A percentile compares a stretch with the other conserved stretches of the same genome.
Evolutionary conservation across 2,888 invertebrate species (phyloP).

Genomic region (Drosophila siamana): DNA sequence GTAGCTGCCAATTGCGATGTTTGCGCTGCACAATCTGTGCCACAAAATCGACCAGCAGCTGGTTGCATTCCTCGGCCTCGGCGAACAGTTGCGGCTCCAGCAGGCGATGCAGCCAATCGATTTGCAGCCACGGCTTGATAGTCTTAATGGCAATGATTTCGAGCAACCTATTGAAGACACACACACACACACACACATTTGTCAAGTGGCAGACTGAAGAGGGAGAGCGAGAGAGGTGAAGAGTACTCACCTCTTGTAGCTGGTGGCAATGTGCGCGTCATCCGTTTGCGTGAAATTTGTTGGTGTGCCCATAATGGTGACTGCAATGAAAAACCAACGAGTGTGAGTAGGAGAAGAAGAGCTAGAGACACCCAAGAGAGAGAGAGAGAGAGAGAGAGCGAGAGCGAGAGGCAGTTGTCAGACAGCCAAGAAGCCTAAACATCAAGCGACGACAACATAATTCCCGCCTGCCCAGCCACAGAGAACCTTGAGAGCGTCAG

Average conservation of each 20-base stretch:
- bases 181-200: conserved; percentile 9
- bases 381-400: not conserved
- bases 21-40: conserved; percentile 80
- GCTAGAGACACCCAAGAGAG: too few relatives aligned
- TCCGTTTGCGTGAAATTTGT: conserved; percentile 81
- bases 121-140: conserved; percentile 84
- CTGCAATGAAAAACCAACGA: conserved; percentile 47
- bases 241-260: conserved; percentile 78
- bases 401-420: not conserved
- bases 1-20: conserved; percentile 78
- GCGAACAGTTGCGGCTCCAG: conserved; percentile 75
- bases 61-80: conserved; percentile 69
- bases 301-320: conserved; percentile 83
- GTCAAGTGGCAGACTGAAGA: conserved; percentile 7
- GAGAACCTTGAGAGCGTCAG: too few relatives aligned
- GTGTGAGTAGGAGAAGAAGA: too few relatives aligned
- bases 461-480: conserved; percentile 7
- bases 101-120: conserved; percentile 81
- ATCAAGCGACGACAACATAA: conserved; percentile 27
- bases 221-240: not conserved
- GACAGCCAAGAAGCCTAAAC: conserved; percentile 4
- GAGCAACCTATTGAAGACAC: conserved; percentile 61
- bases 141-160: conserved; percentile 82
- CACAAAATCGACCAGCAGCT: conserved; percentile 81
- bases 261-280: conserved; percentile 79